Conservation (phyloP, 2,888 invertebrate genomes). For the Catocala nupta region DNA sequence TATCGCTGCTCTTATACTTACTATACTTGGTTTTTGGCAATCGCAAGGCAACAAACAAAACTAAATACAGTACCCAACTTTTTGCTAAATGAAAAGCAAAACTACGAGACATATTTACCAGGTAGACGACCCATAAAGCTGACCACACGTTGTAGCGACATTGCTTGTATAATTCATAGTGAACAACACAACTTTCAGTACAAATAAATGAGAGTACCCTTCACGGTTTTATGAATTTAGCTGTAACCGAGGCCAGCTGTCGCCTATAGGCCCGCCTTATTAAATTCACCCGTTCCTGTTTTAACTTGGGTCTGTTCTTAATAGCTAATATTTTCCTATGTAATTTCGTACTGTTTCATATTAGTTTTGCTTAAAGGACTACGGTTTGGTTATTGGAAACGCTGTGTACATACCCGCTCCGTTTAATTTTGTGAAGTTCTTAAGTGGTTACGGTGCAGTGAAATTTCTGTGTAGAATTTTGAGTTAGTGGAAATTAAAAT, state of each 20-base stretch:
- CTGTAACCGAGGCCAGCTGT: slow-evolving; percentile 49
- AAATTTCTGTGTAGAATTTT: background rate
- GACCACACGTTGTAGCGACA: too few relatives aligned
- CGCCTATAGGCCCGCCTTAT: slow-evolving; percentile 51
- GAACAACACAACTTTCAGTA: slow-evolving; percentile 14
- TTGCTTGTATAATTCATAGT: slow-evolving; percentile 8
- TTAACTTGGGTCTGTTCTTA: slow-evolving; percentile 47
- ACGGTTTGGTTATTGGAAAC: slow-evolving; percentile 16
- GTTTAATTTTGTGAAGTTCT: slow-evolving; percentile 12
- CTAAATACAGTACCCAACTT: too few relatives aligned
- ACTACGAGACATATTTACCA: too few relatives aligned
- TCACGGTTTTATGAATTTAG: slow-evolving; percentile 48
- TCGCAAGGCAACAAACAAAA: too few relatives aligned
- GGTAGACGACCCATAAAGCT: too few relatives aligned
- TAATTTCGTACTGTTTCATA: slow-evolving; percentile 28
- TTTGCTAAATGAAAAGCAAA: too few relatives aligned
- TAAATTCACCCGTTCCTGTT: slow-evolving; percentile 55
- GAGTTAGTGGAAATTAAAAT: background rate
- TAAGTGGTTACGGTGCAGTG: slow-evolving; percentile 2
- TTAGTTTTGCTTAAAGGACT: slow-evolving; percentile 20
- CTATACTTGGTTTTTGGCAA: too few relatives aligned
- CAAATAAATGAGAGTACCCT: slow-evolving; percentile 42
- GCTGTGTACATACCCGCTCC: background rate
- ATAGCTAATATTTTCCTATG: slow-evolving; percentile 53
- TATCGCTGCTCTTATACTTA: too few relatives aligned